These are phyloP conservation scores for Diaperis boleti DNA, from an alignment of 2,888 invertebrate species.

Conservation along the genomic window DNA sequence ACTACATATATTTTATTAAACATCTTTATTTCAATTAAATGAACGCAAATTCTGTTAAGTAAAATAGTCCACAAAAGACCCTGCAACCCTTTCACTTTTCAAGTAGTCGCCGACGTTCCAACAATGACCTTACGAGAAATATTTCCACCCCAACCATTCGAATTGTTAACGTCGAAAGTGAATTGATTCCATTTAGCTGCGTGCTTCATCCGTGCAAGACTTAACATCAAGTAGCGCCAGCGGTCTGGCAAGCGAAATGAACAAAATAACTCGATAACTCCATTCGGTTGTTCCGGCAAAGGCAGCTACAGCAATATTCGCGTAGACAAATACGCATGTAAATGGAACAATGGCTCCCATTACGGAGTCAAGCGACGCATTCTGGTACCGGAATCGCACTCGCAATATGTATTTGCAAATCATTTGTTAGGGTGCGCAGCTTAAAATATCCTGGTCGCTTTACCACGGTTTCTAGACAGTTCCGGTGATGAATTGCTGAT, in stretches of 20 bases:
- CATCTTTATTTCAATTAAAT: too few species aligned
- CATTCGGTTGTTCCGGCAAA: constrained; percentile 19
- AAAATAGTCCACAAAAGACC: too few species aligned
- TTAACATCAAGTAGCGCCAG: constrained; percentile 18
- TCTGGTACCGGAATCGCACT: constrained; percentile 40
- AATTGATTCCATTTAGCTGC: background rate
- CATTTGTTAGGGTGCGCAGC: constrained; percentile 40
- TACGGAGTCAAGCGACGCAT: constrained; percentile 45
- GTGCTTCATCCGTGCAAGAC: constrained; percentile 4
- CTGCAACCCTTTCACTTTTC: too few species aligned
- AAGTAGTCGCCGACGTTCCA: too few species aligned
- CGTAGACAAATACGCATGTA: constrained; percentile 40
- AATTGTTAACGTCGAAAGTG: too few species aligned
- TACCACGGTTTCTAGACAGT: constrained; percentile 35
- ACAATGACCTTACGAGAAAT: too few species aligned
- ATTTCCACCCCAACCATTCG: too few species aligned
- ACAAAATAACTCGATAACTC: constrained; percentile 26
- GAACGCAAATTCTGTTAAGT: too few species aligned
- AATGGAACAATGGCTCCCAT: constrained; percentile 44
- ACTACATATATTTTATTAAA: too few species aligned
- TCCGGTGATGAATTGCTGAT: constrained; percentile 46
- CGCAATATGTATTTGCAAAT: constrained; percentile 48
- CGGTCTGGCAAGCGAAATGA: constrained; percentile 8
- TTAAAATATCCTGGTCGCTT: constrained; percentile 23
- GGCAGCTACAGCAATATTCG: constrained; percentile 20